A percentile compares a stretch with the other conserved stretches of the same genome.
phyloP scores from a whole-genome alignment of 2,113 vertebrate genomes.

The Hyaena hyaena region DNA sequence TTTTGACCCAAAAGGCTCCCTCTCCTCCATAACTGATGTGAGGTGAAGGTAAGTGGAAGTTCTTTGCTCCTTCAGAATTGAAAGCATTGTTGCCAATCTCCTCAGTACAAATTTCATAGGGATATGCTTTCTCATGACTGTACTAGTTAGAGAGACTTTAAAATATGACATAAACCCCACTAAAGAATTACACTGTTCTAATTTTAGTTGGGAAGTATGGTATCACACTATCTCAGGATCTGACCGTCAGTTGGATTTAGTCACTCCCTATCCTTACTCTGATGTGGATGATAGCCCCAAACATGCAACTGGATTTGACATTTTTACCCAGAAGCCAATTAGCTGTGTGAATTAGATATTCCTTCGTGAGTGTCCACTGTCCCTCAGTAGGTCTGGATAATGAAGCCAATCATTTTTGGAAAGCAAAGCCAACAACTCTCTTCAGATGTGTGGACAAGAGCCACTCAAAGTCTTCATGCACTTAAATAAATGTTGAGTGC shows the following conservation, averaged over 20 bases:
- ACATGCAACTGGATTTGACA: background rate
- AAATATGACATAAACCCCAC: background rate
- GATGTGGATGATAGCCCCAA: background rate
- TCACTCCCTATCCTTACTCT: background rate
- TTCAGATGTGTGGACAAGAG: background rate
- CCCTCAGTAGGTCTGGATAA: background rate
- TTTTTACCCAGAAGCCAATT: background rate
- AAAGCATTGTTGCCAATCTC: background rate
- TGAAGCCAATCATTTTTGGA: background rate
- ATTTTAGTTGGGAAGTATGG: background rate
- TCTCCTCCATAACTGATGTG: background rate
- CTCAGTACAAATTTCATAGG: background rate
- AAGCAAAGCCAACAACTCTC: background rate
- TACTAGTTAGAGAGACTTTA: background rate
- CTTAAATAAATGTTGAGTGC: background rate
- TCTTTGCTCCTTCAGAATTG: background rate
- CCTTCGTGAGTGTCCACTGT: background rate
- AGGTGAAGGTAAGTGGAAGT: background rate
- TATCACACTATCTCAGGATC: background rate
- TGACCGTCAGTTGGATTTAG: background rate
- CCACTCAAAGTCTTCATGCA: background rate
- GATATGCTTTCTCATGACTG: background rate
- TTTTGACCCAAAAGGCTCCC: background rate
- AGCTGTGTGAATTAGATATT: background rate
- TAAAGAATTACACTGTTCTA: background rate